Percentiles rank a stretch among this genome's conserved stretches.
Evolutionary conservation across 2,797 vertebrate species (phyloP).

Genomic region (Cyclura pinguis): DNA sequence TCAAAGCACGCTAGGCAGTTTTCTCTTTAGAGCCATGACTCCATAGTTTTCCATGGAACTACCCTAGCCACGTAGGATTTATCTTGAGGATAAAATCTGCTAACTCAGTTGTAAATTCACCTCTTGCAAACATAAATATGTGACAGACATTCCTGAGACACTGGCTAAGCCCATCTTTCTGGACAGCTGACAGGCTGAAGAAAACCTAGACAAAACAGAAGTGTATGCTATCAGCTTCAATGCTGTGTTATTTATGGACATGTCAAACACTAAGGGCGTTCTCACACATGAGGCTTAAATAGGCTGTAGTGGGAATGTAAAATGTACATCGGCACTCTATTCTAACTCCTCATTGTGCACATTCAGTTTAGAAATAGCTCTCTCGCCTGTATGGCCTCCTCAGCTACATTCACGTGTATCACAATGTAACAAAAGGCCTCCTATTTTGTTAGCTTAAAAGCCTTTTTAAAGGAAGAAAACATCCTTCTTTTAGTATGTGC

Average conservation of each 20-base stretch:
- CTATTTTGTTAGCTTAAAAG: background rate
- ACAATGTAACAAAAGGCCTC: background rate
- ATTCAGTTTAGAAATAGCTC: constrained; percentile 23
- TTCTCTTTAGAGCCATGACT: background rate
- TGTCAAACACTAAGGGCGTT: constrained; percentile 5
- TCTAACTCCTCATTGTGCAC: background rate
- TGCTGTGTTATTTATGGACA: constrained; percentile 22
- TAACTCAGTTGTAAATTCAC: background rate
- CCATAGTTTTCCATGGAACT: background rate
- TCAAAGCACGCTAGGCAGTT: background rate
- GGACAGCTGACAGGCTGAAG: constrained; percentile 11
- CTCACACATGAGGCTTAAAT: constrained; percentile 13
- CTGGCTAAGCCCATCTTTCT: constrained; percentile 10
- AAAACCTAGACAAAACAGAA: constrained; percentile 23
- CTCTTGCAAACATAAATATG: background rate
- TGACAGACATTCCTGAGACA: constrained; percentile 5
- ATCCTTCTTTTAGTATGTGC: background rate
- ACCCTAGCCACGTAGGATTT: background rate
- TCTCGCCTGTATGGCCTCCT: background rate
- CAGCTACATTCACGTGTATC: background rate
- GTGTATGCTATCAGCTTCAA: background rate
- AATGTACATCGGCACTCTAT: background rate
- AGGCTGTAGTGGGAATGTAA: background rate
- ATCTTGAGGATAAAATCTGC: constrained; percentile 3
- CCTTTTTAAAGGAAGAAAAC: constrained; percentile 10